These are phyloP conservation scores for Dicaeum eximium DNA, from an alignment of 2,113 vertebrate genomes.

Conservation along the genomic window DNA sequence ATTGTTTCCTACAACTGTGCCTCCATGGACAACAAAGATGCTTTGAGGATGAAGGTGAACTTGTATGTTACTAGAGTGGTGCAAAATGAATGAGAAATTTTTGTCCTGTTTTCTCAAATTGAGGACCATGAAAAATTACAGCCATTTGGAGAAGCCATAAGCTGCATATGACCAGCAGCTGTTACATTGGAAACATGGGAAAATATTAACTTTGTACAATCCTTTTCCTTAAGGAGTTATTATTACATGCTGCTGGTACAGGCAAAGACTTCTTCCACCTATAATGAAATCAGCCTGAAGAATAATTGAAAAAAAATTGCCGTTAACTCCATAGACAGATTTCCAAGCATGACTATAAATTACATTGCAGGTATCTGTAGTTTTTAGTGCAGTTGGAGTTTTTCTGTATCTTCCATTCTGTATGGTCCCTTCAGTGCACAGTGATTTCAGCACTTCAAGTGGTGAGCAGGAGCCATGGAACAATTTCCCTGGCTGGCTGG, in stretches of 20 bases:
- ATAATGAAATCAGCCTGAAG: not conserved
- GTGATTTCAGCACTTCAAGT: accelerated
- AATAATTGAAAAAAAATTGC: not conserved
- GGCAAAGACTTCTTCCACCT: not conserved
- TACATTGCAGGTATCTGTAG: not conserved
- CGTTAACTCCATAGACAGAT: not conserved
- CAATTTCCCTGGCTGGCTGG: accelerated
- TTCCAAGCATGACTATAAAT: not conserved
- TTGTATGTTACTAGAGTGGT: not conserved
- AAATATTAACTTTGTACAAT: not conserved
- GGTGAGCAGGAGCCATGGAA: not conserved
- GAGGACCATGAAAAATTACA: not conserved
- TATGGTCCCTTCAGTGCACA: accelerated
- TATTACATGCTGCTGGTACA: not conserved
- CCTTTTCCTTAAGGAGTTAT: not conserved
- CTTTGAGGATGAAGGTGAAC: not conserved
- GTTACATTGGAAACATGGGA: not conserved
- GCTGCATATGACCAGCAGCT: not conserved
- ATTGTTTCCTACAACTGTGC: not conserved
- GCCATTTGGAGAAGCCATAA: not conserved
- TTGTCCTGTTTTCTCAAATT: not conserved
- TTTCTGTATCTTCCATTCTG: not conserved
- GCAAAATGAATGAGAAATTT: not conserved
- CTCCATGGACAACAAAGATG: not conserved
- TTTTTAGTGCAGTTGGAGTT: not conserved